Evolutionary conservation across 2,113 vertebrate species (phyloP).

Genomic region (Turdus rufiventris): DNA sequence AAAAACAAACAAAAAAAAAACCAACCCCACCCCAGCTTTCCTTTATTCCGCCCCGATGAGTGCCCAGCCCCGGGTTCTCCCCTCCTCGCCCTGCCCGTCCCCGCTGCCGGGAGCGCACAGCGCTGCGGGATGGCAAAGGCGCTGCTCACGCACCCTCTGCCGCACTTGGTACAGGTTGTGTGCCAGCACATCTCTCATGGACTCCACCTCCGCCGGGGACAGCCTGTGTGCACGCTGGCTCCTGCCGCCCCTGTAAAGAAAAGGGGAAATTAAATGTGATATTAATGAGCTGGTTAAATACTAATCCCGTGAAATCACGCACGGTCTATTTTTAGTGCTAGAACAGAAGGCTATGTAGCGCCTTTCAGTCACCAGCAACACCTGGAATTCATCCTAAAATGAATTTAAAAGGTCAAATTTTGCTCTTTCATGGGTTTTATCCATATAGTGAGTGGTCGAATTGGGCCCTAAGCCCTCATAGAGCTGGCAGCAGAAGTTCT

Average conservation of each 20-base stretch:
- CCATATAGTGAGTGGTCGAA: background rate
- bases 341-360: background rate
- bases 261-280: background rate
- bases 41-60: background rate
- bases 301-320: background rate
- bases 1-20: too few species aligned
- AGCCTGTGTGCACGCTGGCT: constrained; percentile 62
- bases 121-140: background rate
- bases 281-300: background rate
- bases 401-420: background rate
- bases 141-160: constrained; percentile 76
- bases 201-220: constrained; percentile 77
- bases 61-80: background rate
- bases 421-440: background rate
- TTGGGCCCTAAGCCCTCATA: background rate
- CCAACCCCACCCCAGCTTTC: rapidly evolving
- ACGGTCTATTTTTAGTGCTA: background rate
- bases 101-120: too few species aligned
- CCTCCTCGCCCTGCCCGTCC: too few species aligned
- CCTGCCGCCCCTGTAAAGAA: constrained; percentile 63
- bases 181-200: constrained; percentile 85
- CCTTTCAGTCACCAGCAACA: background rate
- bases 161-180: constrained; percentile 91
- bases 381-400: background rate
- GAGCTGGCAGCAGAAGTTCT: background rate